Conservation (phyloP, 1,140 invertebrate species). For the Zaprionus inermis region DNA sequence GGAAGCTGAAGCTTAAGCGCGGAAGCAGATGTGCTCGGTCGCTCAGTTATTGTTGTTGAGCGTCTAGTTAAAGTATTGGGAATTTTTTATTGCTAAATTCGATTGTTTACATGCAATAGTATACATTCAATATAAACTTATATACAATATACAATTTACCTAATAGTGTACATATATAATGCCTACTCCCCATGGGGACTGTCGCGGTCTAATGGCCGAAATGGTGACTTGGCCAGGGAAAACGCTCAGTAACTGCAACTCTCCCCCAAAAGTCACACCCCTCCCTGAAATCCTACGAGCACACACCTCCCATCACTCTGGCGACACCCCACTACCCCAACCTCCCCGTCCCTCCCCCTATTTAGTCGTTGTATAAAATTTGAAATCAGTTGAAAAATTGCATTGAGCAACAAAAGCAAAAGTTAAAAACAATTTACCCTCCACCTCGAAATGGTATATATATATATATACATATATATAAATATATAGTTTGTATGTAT, state of each 20-base stretch:
- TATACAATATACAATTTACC: conserved; percentile 71
- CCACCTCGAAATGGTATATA: conserved; percentile 39
- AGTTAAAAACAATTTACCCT: conserved; percentile 44
- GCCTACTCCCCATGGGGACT: conserved; percentile 27
- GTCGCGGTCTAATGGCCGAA: conserved; percentile 18
- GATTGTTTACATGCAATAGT: conserved; percentile 75
- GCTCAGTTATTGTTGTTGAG: conserved; percentile 77
- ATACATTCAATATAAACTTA: conserved; percentile 66
- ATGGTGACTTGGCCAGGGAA: conserved; percentile 18
- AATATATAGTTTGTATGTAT: conserved; percentile 40
- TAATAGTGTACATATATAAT: conserved; percentile 77
- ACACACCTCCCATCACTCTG: conserved; percentile 6
- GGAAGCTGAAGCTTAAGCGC: not conserved
- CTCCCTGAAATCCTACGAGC: conserved; percentile 34
- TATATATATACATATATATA: conserved; percentile 18
- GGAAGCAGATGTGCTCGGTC: conserved; percentile 4
- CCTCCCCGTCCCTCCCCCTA: conserved; percentile 14
- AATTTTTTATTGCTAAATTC: conserved; percentile 80
- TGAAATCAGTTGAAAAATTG: conserved; percentile 58
- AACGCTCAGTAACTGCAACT: conserved; percentile 40
- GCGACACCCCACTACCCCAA: not conserved
- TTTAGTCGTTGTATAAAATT: conserved; percentile 60
- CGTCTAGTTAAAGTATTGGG: conserved; percentile 62
- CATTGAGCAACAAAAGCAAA: conserved; percentile 48
- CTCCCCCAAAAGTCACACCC: not conserved